Evolutionary conservation across 1,140 invertebrate genomes (phyloP).

Genomic region (Meloidogyne hapla): DNA sequence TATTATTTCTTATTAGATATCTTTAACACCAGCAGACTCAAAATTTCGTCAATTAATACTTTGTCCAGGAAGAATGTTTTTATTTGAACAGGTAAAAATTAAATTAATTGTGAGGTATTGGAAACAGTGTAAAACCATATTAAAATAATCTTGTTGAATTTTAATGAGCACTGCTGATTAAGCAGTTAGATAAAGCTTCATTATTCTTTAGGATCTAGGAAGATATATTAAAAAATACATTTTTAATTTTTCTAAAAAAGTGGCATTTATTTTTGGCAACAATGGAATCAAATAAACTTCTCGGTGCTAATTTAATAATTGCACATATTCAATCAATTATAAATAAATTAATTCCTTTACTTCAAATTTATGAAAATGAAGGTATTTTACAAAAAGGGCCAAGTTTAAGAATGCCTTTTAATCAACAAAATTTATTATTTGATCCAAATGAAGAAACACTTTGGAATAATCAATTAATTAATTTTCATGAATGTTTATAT

Average conservation of each 20-base stretch:
- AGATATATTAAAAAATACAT: too few species aligned
- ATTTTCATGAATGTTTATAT: slow-evolving; percentile 41
- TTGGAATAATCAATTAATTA: slow-evolving; percentile 43
- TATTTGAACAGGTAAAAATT: slow-evolving; percentile 23
- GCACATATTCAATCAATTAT: slow-evolving; percentile 35
- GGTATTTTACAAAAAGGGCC: slow-evolving; percentile 31
- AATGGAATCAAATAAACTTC: slow-evolving; percentile 7
- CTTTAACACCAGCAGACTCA: not conserved
- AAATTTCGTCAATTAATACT: slow-evolving; percentile 4
- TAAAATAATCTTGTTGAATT: too few species aligned
- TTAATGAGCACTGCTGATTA: too few species aligned
- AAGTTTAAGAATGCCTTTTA: slow-evolving; percentile 28
- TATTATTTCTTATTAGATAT: not conserved
- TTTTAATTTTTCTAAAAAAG: not conserved
- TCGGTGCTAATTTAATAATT: slow-evolving; percentile 8
- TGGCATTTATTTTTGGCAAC: slow-evolving; percentile 25
- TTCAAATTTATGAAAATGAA: slow-evolving; percentile 29
- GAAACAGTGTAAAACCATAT: too few species aligned
- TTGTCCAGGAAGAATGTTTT: slow-evolving; percentile 20
- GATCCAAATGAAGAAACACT: slow-evolving; percentile 36
- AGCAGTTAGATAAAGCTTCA: too few species aligned
- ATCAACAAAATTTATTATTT: slow-evolving; percentile 12
- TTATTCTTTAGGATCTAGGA: too few species aligned
- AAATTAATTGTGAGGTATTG: too few species aligned
- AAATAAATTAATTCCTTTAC: slow-evolving; percentile 15